Evolutionary conservation across 2,113 vertebrate genomes (phyloP), one percentile per base, ranked within the genome.

Genomic region (Laterallus jamaicensis): DNA sequence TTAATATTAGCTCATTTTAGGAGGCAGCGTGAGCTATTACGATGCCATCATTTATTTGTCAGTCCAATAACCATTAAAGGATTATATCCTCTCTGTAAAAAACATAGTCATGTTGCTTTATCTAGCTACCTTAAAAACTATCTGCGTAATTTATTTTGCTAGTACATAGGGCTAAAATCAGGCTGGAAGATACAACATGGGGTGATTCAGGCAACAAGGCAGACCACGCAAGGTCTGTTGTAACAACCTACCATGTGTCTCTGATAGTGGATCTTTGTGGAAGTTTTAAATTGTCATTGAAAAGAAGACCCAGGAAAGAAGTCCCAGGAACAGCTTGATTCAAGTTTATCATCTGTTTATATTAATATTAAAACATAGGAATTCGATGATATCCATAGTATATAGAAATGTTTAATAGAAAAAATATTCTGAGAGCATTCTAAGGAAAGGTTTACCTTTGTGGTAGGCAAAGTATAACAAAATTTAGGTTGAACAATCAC

Each of bases 101-200:
- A 62, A 7, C 0, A 0, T 4, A 75, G 62, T 5, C 3, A 32
- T 7, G 6, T 82, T 68, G 37, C 12, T 82, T 50, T 47, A 55
- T 28, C 39, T 28, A 75, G 24, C 18, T 68, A n/a, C 15, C 12
- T 56, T 60, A 68, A 79, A 85, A 60, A 20, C 3, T 3, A 37
- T 52, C 52, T 56, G 9, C 64, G 10, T 32, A 42, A n/a, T 82
- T 78, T 70, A 2, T 58, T 90, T 90, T 54, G 32, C 37, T 63
- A 54, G 13, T 52, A 44, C 6, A 9, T 9, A 40, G 22, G 1
- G 29, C 2, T 11, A 66, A 75, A 81, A 47, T 74, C 11, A 25
- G 37, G 3, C 31, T 70, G 26, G 55, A 82, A 68, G 21, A 11
- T 29, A 44, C 4, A 9, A 15, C 29, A n/a, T 20, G 32, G 21